Evolutionary conservation across 2,113 vertebrate genomes (phyloP).

Genomic region (Leptosomus discolor): DNA sequence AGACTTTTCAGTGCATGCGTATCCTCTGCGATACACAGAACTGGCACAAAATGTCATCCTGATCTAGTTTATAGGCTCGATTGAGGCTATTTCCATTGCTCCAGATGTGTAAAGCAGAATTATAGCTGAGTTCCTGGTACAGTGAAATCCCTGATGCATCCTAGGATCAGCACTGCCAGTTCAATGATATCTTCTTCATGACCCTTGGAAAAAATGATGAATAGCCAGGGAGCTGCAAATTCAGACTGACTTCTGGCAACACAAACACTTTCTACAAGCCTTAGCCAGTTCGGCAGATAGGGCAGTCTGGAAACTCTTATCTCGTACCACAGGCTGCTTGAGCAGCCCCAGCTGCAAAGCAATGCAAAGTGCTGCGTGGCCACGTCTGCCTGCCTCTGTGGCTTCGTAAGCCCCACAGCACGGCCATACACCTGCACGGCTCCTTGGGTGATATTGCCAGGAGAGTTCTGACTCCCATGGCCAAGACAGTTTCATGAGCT

Average conservation of each 20-base stretch:
- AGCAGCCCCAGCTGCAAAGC: not conserved
- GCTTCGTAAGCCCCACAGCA: not conserved
- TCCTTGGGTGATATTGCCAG: not conserved
- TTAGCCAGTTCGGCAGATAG: not conserved
- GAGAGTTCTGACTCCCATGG: not conserved
- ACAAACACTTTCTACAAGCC: not conserved
- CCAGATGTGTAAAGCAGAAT: conserved; percentile 49
- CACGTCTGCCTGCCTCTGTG: not conserved
- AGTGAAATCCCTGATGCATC: conserved; percentile 5
- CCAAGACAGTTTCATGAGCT: not conserved
- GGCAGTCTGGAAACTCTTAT: not conserved
- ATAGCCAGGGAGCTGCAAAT: conserved; percentile 12
- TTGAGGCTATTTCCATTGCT: conserved; percentile 49
- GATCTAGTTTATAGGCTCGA: conserved; percentile 39
- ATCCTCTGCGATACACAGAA: not conserved
- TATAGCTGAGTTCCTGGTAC: not conserved
- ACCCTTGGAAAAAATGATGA: conserved; percentile 30
- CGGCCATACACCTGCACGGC: accelerated
- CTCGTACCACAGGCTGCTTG: not conserved
- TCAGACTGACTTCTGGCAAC: not conserved
- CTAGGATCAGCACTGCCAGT: not conserved
- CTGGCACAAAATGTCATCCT: conserved; percentile 43
- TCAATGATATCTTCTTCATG: conserved; percentile 18
- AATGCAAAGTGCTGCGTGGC: not conserved
- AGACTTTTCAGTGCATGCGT: not conserved